Percentiles rank a stretch among this genome's conserved stretches.
Evolutionary conservation across 2,797 vertebrate genomes (phyloP).

Genomic region (Xiphophorus birchmanni): DNA sequence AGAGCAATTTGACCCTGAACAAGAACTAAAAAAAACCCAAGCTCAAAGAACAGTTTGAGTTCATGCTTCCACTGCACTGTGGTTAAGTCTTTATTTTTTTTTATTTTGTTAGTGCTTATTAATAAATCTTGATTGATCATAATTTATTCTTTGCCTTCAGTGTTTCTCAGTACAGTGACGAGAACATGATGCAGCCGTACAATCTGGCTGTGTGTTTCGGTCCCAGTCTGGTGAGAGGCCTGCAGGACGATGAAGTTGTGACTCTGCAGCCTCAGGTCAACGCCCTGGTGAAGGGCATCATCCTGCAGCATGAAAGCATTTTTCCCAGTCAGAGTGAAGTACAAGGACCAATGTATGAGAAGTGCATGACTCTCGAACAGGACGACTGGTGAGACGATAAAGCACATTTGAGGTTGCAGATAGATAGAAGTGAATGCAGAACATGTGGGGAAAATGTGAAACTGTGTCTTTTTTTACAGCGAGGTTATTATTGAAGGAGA

Average conservation of each 20-base stretch:
- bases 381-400: constrained; percentile 80
- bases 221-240: constrained; percentile 85
- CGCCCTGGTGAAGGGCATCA: constrained; percentile 84
- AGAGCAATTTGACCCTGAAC: neutral
- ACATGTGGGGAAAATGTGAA: neutral
- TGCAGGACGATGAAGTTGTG: constrained; percentile 79
- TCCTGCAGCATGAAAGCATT: constrained; percentile 82
- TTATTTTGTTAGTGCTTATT: neutral
- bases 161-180: constrained; percentile 91
- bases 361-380: constrained; percentile 85
- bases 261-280: constrained; percentile 87
- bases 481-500: constrained; percentile 78
- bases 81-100: neutral
- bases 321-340: constrained; percentile 81
- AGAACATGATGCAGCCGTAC: constrained; percentile 96
- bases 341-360: constrained; percentile 86
- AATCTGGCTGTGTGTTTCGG: constrained; percentile 93
- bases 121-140: neutral
- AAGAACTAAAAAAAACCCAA: neutral
- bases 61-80: neutral
- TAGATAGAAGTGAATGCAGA: neutral
- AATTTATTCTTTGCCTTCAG: constrained; percentile 57
- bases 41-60: neutral
- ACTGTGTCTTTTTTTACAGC: constrained; percentile 48
- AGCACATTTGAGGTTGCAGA: accelerated